Evolutionary conservation across 2,888 invertebrate species (phyloP), one percentile per base, ranked within the genome.

Genomic region (Azorinus chamasolen): DNA sequence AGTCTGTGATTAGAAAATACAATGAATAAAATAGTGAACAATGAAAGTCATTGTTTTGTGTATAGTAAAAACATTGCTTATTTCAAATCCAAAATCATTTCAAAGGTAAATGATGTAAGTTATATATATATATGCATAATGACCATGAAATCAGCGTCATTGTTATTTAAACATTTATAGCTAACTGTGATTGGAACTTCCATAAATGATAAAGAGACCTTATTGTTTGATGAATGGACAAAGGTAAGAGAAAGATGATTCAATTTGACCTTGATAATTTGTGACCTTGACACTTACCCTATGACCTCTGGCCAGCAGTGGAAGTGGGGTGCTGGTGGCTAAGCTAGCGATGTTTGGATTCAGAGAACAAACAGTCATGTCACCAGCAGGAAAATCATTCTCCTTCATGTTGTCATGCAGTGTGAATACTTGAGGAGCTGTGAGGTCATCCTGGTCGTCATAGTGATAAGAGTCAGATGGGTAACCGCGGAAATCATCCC

Each of bases 321-420:
- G 87, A 18, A 88, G 72, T 12, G 90, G 90, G 12, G 90, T 89
- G 72, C 88, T 89, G 58, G 88, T 87, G 8, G 87, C 82, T 16
- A 85, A 71, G 27, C 59, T 69, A 32, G 81, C 63, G 1, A 77
- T 59, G 16, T 69, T 65, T 18, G 74, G 71, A 55, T 83, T 80
- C 20, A 75, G 72, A 70, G 72, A 37, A 77, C 69, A 83, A 24
- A 83, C 58, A 2, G 83, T 79, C 25, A 85, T 83, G 41, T 85
- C 85, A 43, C 84, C 86, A 0, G 87, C 85, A 18, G 84, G 85
- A 22, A 85, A 66, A 43, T 78, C 78, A 48, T 87, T 87, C 59
- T 88, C 86, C 43, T 85, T 81, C 45, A 77, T 76, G 12, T 82
- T 75, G 48, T 81, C 81, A 32, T 73, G 54, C 1, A 71, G 53